Conservation (phyloP, 2,797 vertebrate species). For the Steatocranus sp. region DNA sequence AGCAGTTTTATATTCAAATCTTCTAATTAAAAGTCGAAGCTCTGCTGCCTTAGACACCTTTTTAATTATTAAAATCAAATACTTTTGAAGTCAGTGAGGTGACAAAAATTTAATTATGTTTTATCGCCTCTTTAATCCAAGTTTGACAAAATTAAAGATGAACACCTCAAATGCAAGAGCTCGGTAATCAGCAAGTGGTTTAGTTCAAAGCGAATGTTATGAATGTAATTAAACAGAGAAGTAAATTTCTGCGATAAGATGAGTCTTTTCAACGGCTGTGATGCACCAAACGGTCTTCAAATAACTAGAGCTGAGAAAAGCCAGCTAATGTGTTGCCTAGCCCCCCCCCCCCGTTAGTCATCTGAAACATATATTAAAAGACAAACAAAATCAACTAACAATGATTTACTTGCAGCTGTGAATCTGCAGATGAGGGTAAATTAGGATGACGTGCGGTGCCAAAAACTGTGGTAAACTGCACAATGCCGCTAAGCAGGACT, state of each 20-base stretch:
- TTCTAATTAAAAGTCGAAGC: not conserved
- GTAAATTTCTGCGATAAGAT: not conserved
- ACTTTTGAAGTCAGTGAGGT: not conserved
- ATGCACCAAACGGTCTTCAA: not conserved
- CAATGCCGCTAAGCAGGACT: not conserved
- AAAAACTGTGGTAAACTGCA: not conserved
- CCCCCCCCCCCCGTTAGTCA: not conserved
- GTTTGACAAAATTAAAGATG: not conserved
- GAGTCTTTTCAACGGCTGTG: not conserved
- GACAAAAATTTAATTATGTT: not conserved
- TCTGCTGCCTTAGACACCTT: not conserved
- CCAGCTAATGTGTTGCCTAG: not conserved
- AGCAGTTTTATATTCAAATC: not conserved
- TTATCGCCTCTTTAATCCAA: not conserved
- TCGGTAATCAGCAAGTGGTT: not conserved
- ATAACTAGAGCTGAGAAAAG: not conserved
- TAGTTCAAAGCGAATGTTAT: not conserved
- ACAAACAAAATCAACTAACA: not conserved
- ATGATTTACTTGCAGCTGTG: not conserved
- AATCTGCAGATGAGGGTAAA: not conserved
- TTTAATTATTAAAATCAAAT: conserved; percentile 5
- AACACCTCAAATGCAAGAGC: not conserved
- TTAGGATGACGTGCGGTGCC: not conserved
- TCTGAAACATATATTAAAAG: not conserved
- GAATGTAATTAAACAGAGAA: conserved; percentile 1